Base-by-base conservation (phyloP, 2,888 invertebrate genomes). In the Eupithecia tripunctaria region DNA sequence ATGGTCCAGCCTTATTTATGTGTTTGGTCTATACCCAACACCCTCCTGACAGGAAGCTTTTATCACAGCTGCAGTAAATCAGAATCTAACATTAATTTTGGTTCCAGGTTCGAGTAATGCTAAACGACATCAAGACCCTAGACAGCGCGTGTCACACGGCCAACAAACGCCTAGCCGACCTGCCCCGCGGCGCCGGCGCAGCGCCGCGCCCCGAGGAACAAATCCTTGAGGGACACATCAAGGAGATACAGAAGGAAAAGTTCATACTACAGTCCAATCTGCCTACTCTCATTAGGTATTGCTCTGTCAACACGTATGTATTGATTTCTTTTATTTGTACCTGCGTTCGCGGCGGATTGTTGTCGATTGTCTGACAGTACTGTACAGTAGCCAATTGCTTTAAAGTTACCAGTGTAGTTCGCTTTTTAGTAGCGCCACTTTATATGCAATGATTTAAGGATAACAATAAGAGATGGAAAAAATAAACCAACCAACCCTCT, bases 141-240 rank as follows among this genome's bases (percentile, higher is more conserved):
- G 99, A 99, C 84, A 96, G 96, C 14, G 99, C 98, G 59, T 96
- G 97, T 84, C 97, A 97, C 81, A 97, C 98, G n/a, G 98, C 98
- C 15, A 96, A 96, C 14, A 96, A 97, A 85, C 95, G 98, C 32
- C 94, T 98, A 71, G 96, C 96, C 76, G 96, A 96, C 75, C 95
- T 98, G 82, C 95, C 78, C 96, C 86, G 72, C 82, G 82, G 32
- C 41, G 38, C 60, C 82, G 82, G 81, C 81, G 81, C 81, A 68
- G 88, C 88, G 71, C 95, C 95, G 67, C 96, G 96, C 74, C 96
- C 96, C 71, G 97, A 97, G 86, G 97, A 97, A 82, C 96, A 96
- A 82, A 91, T 97, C 76, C 95, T 97, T 27, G 96, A 96, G 74
- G 97, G 96, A 8, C 97, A 97, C 88, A 97, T 97, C 77, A 96